Evolutionary conservation across 2,113 vertebrate genomes (phyloP), one percentile per base, ranked within the genome.

Genomic region (Calonectris borealis): DNA sequence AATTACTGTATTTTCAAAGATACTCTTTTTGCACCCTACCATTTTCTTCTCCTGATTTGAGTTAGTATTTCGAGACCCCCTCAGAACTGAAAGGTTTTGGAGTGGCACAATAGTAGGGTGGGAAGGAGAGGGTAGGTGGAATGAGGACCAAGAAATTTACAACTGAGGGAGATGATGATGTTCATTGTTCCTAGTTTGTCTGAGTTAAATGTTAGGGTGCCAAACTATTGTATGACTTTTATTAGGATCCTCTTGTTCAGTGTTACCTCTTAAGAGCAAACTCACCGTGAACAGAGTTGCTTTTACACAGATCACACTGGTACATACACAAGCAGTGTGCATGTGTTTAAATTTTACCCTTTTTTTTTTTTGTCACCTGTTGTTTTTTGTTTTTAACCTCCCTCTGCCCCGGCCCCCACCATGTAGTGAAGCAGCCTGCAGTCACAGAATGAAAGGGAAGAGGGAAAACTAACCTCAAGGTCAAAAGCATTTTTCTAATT

Each of bases 401-500:
- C 42, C 44, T 18, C 14, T 16, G 40, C 11, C 14, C 44, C 17
- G 13, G 5, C 17, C 44, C 46, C 14, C 13, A 36, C 11, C 16
- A n/a, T 7, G 0, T 69, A 49, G 46, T 79, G 20, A 64, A 90
- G 48, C 58, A 90, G 44, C 44, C 48, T 89, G 36, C 42, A 40
- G 49, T 91, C 70, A 75, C 20, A 57, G 51, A 92, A 55, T 83
- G 15, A 88, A 88, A 90, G 64, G 38, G 29, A 83, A 68, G n/a
- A 88, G 42, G 34, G 26, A 73, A 86, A 85, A 86, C 13, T 32
- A 66, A 42, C 55, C 29, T 32, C 65, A 95, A 92, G 75, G 87
- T 93, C 80, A 91, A 89, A 94, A 82, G 32, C 14, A 5, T 76
- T 94, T 84, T 73, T 94, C 54, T 75, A 82, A 79, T 64, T 94